Evolutionary conservation across 2,888 invertebrate genomes (phyloP), one percentile per base, ranked within the genome.

Genomic region (Synanthedon tipuliformis): DNA sequence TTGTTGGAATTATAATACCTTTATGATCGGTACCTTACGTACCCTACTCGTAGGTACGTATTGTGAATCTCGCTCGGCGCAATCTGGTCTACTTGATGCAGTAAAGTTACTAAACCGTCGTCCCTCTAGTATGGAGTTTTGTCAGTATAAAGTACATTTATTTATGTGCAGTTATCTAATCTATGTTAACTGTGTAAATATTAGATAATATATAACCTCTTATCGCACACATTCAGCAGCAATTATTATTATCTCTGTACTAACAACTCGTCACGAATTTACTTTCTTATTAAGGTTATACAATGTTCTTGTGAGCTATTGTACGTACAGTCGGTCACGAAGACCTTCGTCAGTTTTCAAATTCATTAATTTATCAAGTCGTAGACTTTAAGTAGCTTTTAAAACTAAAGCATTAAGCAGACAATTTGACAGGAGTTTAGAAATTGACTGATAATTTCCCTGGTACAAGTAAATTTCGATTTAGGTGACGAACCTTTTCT

Each of bases 191-290:
- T 73, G 70, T 70, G 72, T 77, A 83, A 84, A 86, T 77, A 82
- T 82, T 81, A 83, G 83, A 83, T 84, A 85, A 82, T 76, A 69
- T 60, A 57, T 61, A 65, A 10, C 34, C 68, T 66, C 69, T 79
- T 80, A 79, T 79, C 80, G 64, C 59, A 64, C 65, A 71, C 75
- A 81, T 74, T 78, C 82, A 84, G 78, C 81, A 79, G 85, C 84
- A 84, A 84, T 84, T 83, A 84, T 81, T 78, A 74, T 77, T 84
- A 85, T 85, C 85, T 68, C 59, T 73, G 65, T 75, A 73, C 76
- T 60, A 81, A 83, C 57, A 57, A 34, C 40, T 40, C 18, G 54
- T 41, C 69, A 66, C 66, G 69, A 81, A 81, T 83, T 82, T 82
- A 71, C 78, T 75, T 76, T 78, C 76, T 78, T 71, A 34, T 34